Base-by-base conservation (phyloP, 2,888 invertebrate species). In the Gandaritis pyraliata region DNA sequence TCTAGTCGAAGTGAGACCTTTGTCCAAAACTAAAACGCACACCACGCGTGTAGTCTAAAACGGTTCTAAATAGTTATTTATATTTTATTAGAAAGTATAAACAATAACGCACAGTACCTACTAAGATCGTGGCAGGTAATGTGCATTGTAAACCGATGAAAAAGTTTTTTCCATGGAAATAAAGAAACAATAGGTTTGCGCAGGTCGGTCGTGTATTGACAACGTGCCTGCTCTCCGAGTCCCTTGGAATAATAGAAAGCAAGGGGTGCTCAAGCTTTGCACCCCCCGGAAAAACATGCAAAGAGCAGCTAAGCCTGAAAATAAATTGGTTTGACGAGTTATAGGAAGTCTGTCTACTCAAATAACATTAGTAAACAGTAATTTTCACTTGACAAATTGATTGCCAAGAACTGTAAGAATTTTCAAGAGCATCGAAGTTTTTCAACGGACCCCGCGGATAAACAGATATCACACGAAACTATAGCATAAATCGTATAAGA, bases 121-220 rank as follows among this genome's bases (percentile, higher is more conserved):
- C 56, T 46, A 38, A 47, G 46, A 54, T 53, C 59, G 50, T 58
- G 71, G 78, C 80, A 83, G 82, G 81, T 82, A 81, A 74, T 59
- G 67, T 60, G 68, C 72, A 72, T 75, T 77, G 72, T 78, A 65
- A 64, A 69, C 62, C 57, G 64, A 60, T 56, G 66, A 72, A 76
- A 77, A 72, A 71, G 43, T 8, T 78, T 76, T 79, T 79, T 76
- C 63, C 73, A 66, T 60, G 60, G 52, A 65, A 65, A 58, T 64
- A 58, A 61, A 63, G 75, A 77, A 78, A 82, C 81, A 83, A 85
- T 76, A 68, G 75, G 60, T 74, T 76, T 72, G 75, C 73, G 76
- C 74, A 76, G 78, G 78, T 75, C 76, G 70, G 72, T 53, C 58
- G 53, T 65, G 70, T 76, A 74, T 71, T 71, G 76, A 73, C 74